Base-by-base conservation (phyloP, 2,113 vertebrate species). In the Formicarius rufipectus region DNA sequence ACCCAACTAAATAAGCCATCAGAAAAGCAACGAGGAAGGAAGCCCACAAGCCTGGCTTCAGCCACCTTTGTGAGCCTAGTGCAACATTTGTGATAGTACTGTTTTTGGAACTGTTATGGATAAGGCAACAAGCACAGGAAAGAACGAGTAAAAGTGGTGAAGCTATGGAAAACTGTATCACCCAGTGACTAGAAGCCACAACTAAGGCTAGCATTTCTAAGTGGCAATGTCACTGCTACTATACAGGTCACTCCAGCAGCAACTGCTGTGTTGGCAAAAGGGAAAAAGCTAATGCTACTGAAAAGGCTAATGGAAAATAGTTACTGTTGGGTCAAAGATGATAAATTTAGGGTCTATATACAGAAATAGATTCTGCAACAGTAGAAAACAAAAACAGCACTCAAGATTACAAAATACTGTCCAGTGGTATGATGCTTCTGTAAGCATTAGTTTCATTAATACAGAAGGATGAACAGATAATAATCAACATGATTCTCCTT, bases 341-440 rank as follows among this genome's bases (percentile, higher is more conserved):
- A 63, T 24, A 69, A 71, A 88, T 75, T 67, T 86, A 77, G 33
- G 42, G n/a, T 75, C 69, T 72, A 55, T 8, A 30, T 16, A 81
- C 14, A 52, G 59, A 93, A 90, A 88, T 39, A 52, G 6, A 60
- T 78, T 81, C 62, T 87, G 52, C 10, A 81, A 75, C 14, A 59
- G 12, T 37, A 64, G 81, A 84, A 87, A 10, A 30, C 30, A 30
- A 71, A 77, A 84, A 30, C 39, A 75, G 40, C 50, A 71, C 72
- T 86, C 40, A 75, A 53, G 31, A 72, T 95, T 66, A n/a, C 56
- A 89, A 90, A 89, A 89, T 82, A 74, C 69, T 94, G 86, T 64
- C 67, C 68, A 85, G 24, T 37, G 56, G 35, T 80, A 31, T n/a
- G 45, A 90, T 86, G 55, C 20, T 90, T 90, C 86, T 93, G 24